Percentiles rank a stretch among this genome's conserved stretches.
Evolutionary conservation across 2,888 invertebrate genomes (phyloP).

Genomic region (Dinocampus coccinellae): DNA sequence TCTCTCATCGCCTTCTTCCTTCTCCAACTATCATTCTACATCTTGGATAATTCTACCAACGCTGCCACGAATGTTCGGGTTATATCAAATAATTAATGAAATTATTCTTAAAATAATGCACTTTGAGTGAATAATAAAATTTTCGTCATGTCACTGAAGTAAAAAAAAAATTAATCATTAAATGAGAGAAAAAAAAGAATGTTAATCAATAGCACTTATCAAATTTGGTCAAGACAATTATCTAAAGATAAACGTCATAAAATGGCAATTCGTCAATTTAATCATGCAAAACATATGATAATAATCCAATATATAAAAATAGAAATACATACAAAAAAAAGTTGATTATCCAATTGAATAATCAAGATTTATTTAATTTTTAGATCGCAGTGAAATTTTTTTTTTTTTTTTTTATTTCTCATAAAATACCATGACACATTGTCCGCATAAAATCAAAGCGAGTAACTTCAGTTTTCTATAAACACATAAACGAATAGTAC

Average conservation of each 20-base stretch:
- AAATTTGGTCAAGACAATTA: too few relatives aligned
- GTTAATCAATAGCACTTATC: too few relatives aligned
- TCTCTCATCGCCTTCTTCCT: not conserved
- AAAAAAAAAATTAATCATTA: not conserved
- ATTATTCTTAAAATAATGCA: conserved; percentile 60
- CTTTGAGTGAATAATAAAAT: not conserved
- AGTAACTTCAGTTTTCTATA: conserved; percentile 30
- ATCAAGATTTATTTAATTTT: conserved; percentile 27
- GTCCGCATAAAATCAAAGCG: conserved; percentile 29
- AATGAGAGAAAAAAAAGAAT: not conserved
- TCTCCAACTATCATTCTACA: not conserved
- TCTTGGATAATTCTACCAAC: not conserved
- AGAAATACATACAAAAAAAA: too few relatives aligned
- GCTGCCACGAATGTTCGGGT: conserved; percentile 44
- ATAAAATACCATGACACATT: conserved; percentile 20
- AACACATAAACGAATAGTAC: conserved; percentile 24
- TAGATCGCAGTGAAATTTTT: conserved; percentile 26
- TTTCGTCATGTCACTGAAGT: not conserved
- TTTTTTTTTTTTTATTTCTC: too few relatives aligned
- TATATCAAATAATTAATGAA: conserved; percentile 61
- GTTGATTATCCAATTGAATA: too few relatives aligned
- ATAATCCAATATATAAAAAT: not conserved
- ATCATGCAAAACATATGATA: not conserved
- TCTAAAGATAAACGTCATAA: too few relatives aligned
- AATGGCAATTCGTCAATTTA: too few relatives aligned